Evolutionary conservation across 53 echinoderm and acorn worm species (phyloP).

Genomic region (Echinometra lucunter): DNA sequence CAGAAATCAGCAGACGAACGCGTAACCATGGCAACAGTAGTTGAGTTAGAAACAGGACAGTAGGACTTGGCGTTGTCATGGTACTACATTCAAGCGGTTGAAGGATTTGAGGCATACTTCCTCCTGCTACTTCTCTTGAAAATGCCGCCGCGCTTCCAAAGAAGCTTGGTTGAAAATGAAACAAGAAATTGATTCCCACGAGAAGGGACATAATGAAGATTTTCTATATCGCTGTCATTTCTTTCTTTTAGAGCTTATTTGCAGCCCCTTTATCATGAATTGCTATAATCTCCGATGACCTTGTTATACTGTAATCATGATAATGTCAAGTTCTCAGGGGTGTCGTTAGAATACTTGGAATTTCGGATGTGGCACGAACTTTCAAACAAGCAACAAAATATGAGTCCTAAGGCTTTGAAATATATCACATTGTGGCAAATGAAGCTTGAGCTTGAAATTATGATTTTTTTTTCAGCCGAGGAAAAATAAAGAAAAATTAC

Average conservation of each 20-base stretch:
- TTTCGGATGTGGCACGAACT: not conserved
- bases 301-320: too few relatives aligned
- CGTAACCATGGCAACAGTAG: conserved; percentile 29
- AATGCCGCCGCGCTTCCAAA: conserved; percentile 26
- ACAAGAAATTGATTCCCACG: not conserved
- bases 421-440: too few relatives aligned
- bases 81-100: conserved; percentile 26
- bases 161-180: conserved; percentile 31
- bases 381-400: not conserved
- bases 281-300: not conserved
- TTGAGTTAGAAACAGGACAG: conserved; percentile 63
- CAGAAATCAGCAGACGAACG: conserved; percentile 49
- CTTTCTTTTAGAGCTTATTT: not conserved
- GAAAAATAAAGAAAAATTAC: too few relatives aligned
- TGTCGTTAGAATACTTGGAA: not conserved
- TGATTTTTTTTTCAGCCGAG: too few relatives aligned
- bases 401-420: not conserved
- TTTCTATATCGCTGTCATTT: not conserved
- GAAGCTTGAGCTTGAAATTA: too few relatives aligned
- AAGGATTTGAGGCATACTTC: conserved; percentile 58
- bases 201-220: not conserved
- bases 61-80: conserved; percentile 40
- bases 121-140: not conserved
- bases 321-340: not conserved
- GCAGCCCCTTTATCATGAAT: not conserved